Conservation (phyloP, 2,888 invertebrate species). For the Agrotis segetum region DNA sequence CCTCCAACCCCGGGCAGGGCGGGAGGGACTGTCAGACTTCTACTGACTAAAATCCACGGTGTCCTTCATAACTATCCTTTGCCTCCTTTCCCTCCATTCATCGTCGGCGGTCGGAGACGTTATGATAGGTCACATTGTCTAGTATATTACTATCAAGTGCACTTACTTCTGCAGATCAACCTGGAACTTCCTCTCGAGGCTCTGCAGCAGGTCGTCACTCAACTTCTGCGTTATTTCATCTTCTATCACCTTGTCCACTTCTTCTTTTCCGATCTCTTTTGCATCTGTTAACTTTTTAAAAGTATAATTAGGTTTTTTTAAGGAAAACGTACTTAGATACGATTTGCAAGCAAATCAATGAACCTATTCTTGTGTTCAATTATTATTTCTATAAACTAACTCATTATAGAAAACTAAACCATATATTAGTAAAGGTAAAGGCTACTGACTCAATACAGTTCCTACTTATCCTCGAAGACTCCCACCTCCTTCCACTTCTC, state of each 20-base stretch:
- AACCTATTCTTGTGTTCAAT: background rate
- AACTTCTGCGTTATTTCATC: conserved; percentile 85
- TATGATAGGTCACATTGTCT: background rate
- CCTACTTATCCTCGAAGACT: too few species aligned
- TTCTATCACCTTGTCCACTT: conserved; percentile 85
- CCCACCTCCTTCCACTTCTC: too few species aligned
- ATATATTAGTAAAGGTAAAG: background rate
- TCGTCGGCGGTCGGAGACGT: too few species aligned
- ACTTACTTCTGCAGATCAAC: conserved; percentile 84
- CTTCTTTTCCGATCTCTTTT: conserved; percentile 75
- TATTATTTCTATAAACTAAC: too few species aligned
- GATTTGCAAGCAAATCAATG: background rate
- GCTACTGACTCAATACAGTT: background rate
- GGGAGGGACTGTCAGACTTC: too few species aligned
- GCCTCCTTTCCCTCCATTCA: too few species aligned
- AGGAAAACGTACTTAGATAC: background rate
- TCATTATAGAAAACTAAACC: background rate
- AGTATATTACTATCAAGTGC: background rate
- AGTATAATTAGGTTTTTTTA: background rate
- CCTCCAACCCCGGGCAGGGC: too few species aligned
- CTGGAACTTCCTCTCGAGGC: conserved; percentile 86
- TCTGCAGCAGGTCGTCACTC: conserved; percentile 82
- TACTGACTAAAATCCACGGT: too few species aligned
- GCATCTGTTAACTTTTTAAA: conserved; percentile 62
- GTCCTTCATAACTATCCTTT: too few species aligned